Conservation (phyloP, 2,888 invertebrate species). For the Dorcus parallelipipedus region DNA sequence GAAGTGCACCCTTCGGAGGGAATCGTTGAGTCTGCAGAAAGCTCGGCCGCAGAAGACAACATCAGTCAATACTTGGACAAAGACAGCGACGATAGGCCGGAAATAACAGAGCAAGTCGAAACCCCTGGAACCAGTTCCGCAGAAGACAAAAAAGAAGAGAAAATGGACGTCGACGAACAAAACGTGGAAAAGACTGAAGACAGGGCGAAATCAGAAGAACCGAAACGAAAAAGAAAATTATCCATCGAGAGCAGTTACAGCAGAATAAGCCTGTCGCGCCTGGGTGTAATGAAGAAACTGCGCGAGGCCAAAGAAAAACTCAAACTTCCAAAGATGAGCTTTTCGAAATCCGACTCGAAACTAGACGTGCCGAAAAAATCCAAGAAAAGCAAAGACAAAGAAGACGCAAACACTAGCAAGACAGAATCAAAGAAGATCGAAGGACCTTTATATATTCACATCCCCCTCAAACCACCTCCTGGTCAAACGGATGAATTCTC, state of each 20-base stretch:
- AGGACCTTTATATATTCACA: constrained; percentile 44
- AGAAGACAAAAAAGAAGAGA: neutral
- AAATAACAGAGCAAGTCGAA: constrained; percentile 7
- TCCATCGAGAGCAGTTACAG: constrained; percentile 34
- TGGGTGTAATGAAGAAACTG: constrained; percentile 35
- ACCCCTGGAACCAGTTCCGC: neutral
- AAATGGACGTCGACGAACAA: constrained; percentile 8
- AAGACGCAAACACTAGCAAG: constrained; percentile 8
- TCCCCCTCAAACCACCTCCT: constrained; percentile 45
- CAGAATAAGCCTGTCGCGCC: constrained; percentile 30
- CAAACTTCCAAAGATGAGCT: constrained; percentile 33
- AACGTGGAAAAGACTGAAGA: constrained; percentile 1
- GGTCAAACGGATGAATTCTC: constrained; percentile 46
- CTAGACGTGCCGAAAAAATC: constrained; percentile 15
- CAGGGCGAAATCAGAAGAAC: constrained; percentile 32
- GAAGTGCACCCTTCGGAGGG: constrained; percentile 8
- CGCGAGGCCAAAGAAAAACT: constrained; percentile 36
- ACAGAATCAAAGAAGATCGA: constrained; percentile 23
- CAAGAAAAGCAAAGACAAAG: constrained; percentile 11
- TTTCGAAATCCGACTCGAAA: constrained; percentile 23
- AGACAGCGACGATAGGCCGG: constrained; percentile 32
- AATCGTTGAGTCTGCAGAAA: constrained; percentile 39
- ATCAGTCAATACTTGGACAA: constrained; percentile 48
- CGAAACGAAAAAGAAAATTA: constrained; percentile 30
- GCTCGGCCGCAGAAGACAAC: constrained; percentile 39